Base-by-base conservation (phyloP, 2,797 vertebrate genomes). In the Tympanoctomys barrerae region DNA sequence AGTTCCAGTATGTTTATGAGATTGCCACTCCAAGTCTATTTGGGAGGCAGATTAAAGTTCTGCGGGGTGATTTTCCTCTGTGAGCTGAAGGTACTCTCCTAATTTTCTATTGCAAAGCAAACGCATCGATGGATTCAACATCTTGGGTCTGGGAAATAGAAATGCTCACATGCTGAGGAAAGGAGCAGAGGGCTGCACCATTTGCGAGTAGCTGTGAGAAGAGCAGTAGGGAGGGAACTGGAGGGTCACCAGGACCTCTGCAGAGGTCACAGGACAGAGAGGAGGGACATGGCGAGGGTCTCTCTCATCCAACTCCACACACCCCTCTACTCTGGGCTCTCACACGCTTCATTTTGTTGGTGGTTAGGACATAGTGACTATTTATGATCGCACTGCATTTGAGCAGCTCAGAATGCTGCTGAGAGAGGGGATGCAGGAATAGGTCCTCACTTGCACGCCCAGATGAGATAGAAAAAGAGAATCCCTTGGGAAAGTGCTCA, bases 1-100 rank as follows among this genome's bases (percentile, higher is more conserved):
- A 90, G 54, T 95, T 85, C 83, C 57, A 26, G 87, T 91, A 42
- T 59, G 73, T 71, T 80, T 57, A 66, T 26, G 36, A 94, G 66
- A 77, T 4, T 90, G 62, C 85, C 49, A 31, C 39, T 87, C 33
- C 57, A 1, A 2, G 11, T 93, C 62, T 85, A 73, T 92, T 82
- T 95, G 71, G 80, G 54, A 94, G 57, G 46, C 57, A 54, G 54
- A 46, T 94, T 70, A 90, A 33, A 68, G 54, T 81, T 13, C 19
- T 26, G 54, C 90, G 49, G 42, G 79, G 54, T 82, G 61, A 62
- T 90, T 85, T 93, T 61, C 79, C 68, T 83, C 28, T 26, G 1
- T 54, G 39, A 46, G 36, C 49, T 5, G 0, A 94, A 86, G 42
- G 73, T 11, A 54, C 22, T 71, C 61, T 85, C 73, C 52, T 19